These are phyloP conservation scores for Stigmatopora nigra DNA, from an alignment of 2,113 vertebrate genomes.

Conservation along the genomic window DNA sequence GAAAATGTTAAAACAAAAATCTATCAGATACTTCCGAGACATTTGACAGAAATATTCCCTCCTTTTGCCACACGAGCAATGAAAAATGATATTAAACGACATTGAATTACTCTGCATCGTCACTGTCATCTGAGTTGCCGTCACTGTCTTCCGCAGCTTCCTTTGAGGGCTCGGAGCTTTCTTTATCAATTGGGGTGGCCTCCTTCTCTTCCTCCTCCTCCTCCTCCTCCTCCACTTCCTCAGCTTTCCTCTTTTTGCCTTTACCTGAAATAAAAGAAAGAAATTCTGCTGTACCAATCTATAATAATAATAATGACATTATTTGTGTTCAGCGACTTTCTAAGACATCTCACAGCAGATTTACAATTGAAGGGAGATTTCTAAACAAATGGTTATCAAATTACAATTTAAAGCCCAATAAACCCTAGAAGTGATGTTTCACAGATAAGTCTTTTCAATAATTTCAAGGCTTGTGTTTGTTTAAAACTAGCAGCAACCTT, in stretches of 20 bases:
- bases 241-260: constrained; percentile 60
- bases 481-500: not conserved
- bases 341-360: not conserved
- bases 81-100: not conserved
- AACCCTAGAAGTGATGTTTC: not conserved
- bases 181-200: constrained; percentile 17
- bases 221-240: constrained; percentile 18
- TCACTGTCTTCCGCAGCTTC: constrained; percentile 46
- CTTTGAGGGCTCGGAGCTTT: constrained; percentile 46
- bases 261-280: constrained; percentile 25
- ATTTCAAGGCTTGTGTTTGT: not conserved
- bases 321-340: not conserved
- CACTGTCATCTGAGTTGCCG: constrained; percentile 70
- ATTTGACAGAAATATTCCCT: not conserved
- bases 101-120: constrained; percentile 75
- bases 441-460: not conserved
- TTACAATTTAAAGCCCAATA: not conserved
- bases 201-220: constrained; percentile 18
- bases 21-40: not conserved
- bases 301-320: not conserved
- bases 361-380: not conserved
- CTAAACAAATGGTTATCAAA: not conserved
- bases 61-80: not conserved
- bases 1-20: too few relatives aligned
- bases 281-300: not conserved